These are phyloP conservation scores for Propsilocerus akamusi DNA, from an alignment of 1,140 invertebrate genomes.

Conservation along the genomic window DNA sequence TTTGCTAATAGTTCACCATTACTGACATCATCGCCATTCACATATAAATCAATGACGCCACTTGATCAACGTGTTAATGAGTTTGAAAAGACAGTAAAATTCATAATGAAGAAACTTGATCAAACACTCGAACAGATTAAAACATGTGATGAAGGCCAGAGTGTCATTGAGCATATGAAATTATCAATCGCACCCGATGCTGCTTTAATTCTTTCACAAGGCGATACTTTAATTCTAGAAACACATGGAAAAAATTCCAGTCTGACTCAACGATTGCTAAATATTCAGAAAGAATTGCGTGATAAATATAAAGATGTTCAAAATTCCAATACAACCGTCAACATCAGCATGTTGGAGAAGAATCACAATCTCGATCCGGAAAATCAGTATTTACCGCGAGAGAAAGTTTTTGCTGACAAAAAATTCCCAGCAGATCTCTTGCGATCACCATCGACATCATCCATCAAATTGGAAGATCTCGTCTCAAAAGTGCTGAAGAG, in stretches of 20 bases:
- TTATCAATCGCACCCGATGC: conserved; percentile 49
- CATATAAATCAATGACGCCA: conserved; percentile 1
- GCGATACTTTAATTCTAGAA: conserved; percentile 50
- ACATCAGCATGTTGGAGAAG: conserved; percentile 3
- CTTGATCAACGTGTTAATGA: conserved; percentile 21
- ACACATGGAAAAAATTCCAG: conserved; percentile 28
- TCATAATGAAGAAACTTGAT: conserved; percentile 46
- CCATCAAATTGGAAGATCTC: conserved; percentile 18
- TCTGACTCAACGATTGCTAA: conserved; percentile 19
- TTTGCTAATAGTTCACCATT: neutral
- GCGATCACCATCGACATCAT: neutral
- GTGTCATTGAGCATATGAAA: conserved; percentile 17
- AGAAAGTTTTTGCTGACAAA: conserved; percentile 1
- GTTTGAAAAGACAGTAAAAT: conserved; percentile 36
- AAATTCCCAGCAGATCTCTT: neutral
- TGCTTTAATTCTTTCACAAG: conserved; percentile 56
- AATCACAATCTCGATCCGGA: neutral
- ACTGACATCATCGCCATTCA: neutral
- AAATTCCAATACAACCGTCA: conserved; percentile 12
- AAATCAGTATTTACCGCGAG: conserved; percentile 4
- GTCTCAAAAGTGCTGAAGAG: conserved; percentile 19
- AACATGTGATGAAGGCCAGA: conserved; percentile 35
- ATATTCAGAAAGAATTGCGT: conserved; percentile 18
- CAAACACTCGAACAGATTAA: conserved; percentile 44
- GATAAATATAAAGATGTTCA: conserved; percentile 23